Base-by-base conservation (phyloP, 2,113 vertebrate species). In the Benitochromis conjunctus region DNA sequence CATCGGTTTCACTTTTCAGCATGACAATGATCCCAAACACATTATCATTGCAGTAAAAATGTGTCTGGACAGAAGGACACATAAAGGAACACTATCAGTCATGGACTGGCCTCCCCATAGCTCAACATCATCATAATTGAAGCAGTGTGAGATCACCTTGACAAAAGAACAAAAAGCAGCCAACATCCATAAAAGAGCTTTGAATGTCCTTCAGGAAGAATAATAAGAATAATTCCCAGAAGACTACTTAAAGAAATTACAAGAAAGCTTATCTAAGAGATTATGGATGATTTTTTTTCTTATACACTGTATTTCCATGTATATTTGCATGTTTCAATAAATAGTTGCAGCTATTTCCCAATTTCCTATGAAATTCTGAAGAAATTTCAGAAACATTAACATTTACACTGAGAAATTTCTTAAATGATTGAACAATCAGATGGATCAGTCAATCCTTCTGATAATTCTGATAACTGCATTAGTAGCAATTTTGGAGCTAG, bases 211-310 rank as follows among this genome's bases (percentile, higher is more conserved):
- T 64, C 60, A 38, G n/a, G 6, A 0, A 64, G 34, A 10, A 18
- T 38, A 34, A 19, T n/a, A n/a, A n/a, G 34, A 64, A 0, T 10
- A n/a, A 7, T 64, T 64, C 18, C 60, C 4, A n/a, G 0, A 64
- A 64, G 60, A 0, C 1, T 38, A 64, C 19, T 0, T n/a, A 64
- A 38, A 64, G 34, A 64, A 21, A 34, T 38, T 0, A 38, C 60
- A 13, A 0, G 34, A 21, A 64, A 21, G 2, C 19, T 21, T 13
- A 1, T 38, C 12, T 64, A 64, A 64, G 34, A 64, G 19, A 64
- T 64, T 38, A 38, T 0, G 19, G 60, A 64, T 38, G 1, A 7
- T n/a, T 38, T 64, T 64, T 9, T 64, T 64, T 38, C 60, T 38
- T 0, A 64, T 64, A 64, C 1, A 13, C 19, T n/a, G 34, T 38